Evolutionary conservation across 2,113 vertebrate species (phyloP), one percentile per base, ranked within the genome.

Genomic region (Centropus unirufus): DNA sequence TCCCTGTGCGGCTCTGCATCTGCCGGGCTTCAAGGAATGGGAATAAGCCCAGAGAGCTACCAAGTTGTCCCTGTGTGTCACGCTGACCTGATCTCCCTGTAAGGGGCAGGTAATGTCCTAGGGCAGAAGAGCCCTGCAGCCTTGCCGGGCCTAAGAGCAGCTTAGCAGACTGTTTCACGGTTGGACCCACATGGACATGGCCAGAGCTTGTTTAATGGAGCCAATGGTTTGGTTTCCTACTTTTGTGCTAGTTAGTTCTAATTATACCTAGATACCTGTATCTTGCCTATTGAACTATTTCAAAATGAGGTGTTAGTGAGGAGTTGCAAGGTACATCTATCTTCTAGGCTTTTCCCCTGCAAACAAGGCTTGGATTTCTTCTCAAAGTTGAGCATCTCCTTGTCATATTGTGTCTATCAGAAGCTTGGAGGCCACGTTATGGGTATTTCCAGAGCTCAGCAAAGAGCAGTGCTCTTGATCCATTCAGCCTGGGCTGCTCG

Each of bases 391-490:
- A 83, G 29, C 36, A 57, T 76, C 64, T 87, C 34, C 40, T 69
- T 90, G 63, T 93, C 24, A 11, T 76, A 90, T 83, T 51, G n/a
- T 73, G 73, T 69, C 36, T 92, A 14, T 93, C 57, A 73, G 82
- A 77, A 84, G 61, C 58, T 82, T 76, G 36, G 61, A 68, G 77
- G 47, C 34, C 2, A 1, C 23, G 64, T 75, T 87, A 58, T 12
- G 52, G 73, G 36, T 83, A 61, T 75, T 86, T 67, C 75, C 52
- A 73, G 83, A 84, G 64, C 77, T 93, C 66, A 39, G 67, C 70
- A 62, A 51, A 36, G 67, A 88, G 9, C 18, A 27, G 5, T 83
- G 47, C 46, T 88, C 54, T 86, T 32, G 51, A 10, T 80, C 2
- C 1, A 0, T 81, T 83, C 75, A 5, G 17, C 64, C 49, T 89